Percentiles rank a stretch among this genome's conserved stretches.
phyloP scores from a whole-genome alignment of 2,113 vertebrate species.

The Tenrec ecaudatus region DNA sequence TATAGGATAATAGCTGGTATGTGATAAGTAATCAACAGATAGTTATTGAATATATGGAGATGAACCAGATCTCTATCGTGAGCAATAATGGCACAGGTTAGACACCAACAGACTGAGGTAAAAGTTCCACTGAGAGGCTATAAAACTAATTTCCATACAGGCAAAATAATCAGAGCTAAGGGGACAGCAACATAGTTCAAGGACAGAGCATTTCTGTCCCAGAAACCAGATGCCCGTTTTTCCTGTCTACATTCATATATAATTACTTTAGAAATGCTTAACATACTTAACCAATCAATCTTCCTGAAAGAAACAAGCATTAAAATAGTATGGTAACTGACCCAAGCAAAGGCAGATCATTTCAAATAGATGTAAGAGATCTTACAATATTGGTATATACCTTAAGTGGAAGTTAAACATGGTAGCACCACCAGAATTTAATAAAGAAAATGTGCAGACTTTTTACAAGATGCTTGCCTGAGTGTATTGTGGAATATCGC shows the following conservation, averaged over 20 bases:
- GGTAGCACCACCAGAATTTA: constrained; percentile 53
- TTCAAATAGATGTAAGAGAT: constrained; percentile 51
- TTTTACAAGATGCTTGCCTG: no score
- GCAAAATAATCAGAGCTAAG: neutral
- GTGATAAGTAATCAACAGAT: neutral
- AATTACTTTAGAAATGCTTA: constrained; percentile 44
- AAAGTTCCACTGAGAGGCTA: neutral
- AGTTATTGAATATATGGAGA: neutral
- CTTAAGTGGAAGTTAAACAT: constrained; percentile 45
- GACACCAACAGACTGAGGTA: neutral
- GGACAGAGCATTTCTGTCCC: neutral
- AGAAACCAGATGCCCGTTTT: neutral
- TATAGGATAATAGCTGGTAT: neutral
- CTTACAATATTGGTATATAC: neutral
- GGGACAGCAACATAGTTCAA: neutral
- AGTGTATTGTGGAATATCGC: no score
- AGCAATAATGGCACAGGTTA: neutral
- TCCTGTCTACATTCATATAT: neutral
- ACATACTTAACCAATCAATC: constrained; percentile 8
- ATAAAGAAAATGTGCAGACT: constrained; percentile 44
- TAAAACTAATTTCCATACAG: neutral
- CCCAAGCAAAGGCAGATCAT: constrained; percentile 19
- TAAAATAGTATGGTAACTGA: constrained; percentile 32
- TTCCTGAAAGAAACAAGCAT: constrained; percentile 44
- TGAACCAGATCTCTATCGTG: neutral